phyloP scores from a whole-genome alignment of 2,113 vertebrate species.

The Tachuris rubrigastra region DNA sequence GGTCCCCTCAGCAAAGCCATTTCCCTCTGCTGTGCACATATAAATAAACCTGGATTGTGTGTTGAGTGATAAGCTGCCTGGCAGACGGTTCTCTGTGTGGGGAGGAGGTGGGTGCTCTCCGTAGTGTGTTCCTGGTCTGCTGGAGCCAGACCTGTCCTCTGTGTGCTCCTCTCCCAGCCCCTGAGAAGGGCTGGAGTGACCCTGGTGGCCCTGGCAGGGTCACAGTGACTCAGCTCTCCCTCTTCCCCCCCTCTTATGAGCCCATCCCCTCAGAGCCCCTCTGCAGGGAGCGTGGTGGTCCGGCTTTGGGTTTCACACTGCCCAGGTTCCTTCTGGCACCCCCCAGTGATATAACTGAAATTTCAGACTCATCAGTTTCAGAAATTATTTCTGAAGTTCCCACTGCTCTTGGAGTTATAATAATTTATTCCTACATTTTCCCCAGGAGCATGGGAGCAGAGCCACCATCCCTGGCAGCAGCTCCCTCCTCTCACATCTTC shows the following conservation, averaged over 20 bases:
- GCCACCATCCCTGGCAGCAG: neutral
- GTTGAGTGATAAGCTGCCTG: slow-evolving; percentile 31
- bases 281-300: neutral
- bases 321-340: neutral
- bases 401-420: neutral
- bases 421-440: neutral
- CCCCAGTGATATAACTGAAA: slow-evolving; percentile 1
- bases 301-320: neutral
- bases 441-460: neutral
- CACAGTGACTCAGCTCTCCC: neutral
- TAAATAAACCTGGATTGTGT: slow-evolving; percentile 61
- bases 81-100: neutral
- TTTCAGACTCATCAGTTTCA: slow-evolving; percentile 51
- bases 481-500: neutral
- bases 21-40: slow-evolving; percentile 60
- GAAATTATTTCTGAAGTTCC: slow-evolving; percentile 41
- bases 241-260: neutral
- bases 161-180: neutral
- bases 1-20: slow-evolving; percentile 68
- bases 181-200: neutral
- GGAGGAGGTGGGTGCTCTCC: neutral
- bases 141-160: neutral
- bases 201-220: neutral
- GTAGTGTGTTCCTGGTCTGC: rapidly evolving
- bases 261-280: neutral